A percentile compares a stretch with the other conserved stretches of the same genome.
Evolutionary conservation across 1,140 invertebrate genomes (phyloP).

Genomic region (Oedothorax gibbosus): DNA sequence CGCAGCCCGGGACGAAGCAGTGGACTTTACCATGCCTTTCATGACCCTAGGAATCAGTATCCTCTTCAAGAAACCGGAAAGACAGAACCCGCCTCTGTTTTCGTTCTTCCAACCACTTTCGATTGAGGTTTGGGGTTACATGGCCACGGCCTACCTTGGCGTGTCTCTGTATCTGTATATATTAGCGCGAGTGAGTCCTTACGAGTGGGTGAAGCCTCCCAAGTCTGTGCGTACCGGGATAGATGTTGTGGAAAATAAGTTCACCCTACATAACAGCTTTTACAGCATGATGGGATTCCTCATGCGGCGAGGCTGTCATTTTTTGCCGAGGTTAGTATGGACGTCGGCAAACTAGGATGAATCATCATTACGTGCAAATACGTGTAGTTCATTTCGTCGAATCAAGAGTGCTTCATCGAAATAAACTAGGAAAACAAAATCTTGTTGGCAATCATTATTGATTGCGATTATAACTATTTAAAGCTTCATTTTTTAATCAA

Average conservation of each 20-base stretch:
- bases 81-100: slow-evolving; percentile 65
- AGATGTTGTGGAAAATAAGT: slow-evolving; percentile 76
- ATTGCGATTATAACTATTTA: no score
- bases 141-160: slow-evolving; percentile 92
- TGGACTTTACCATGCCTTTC: slow-evolving; percentile 70
- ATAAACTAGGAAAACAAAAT: no score
- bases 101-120: slow-evolving; percentile 68
- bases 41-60: slow-evolving; percentile 70
- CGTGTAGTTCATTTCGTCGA: no score
- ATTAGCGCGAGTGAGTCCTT: slow-evolving; percentile 84
- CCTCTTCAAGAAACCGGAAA: slow-evolving; percentile 66
- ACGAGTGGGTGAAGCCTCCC: slow-evolving; percentile 84
- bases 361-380: no score
- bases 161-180: slow-evolving; percentile 95
- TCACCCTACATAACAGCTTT: slow-evolving; percentile 84
- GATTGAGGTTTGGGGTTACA: slow-evolving; percentile 90
- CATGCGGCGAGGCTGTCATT: slow-evolving; percentile 93
- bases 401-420: no score
- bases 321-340: slow-evolving; percentile 70
- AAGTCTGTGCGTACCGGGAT: slow-evolving; percentile 77
- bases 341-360: neutral
- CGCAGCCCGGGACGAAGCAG: slow-evolving; percentile 66
- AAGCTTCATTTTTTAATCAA: no score
- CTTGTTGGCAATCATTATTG: no score
- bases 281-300: slow-evolving; percentile 93